Conservation (phyloP, 35 echinoderm and acorn worm genomes). For the Heliocidaris tuberculata region DNA sequence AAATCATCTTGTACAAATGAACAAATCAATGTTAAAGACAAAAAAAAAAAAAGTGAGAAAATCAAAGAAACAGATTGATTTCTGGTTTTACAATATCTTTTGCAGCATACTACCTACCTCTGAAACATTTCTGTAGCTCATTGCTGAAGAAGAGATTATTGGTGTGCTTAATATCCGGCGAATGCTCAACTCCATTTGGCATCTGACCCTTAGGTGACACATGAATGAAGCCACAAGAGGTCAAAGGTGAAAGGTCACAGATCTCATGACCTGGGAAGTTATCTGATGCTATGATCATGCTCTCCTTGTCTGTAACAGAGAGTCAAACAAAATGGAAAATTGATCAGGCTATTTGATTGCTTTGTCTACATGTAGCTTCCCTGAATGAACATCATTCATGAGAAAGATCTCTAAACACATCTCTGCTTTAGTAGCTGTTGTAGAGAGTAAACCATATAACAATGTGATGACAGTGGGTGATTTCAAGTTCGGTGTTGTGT, state of each 20-base stretch:
- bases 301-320: conserved; percentile 27
- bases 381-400: background rate
- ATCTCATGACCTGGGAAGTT: background rate
- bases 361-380: background rate
- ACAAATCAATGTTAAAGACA: no score
- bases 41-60: no score
- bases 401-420: background rate
- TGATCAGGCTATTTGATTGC: background rate
- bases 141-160: conserved; percentile 29
- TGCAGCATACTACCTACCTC: background rate
- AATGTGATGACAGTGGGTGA: background rate
- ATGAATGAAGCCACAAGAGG: background rate
- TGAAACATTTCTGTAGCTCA: conserved; percentile 15
- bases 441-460: background rate
- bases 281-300: conserved; percentile 29
- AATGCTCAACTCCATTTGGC: conserved; percentile 18
- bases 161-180: background rate
- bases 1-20: no score
- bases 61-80: background rate
- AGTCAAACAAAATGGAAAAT: background rate
- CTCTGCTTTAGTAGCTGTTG: background rate
- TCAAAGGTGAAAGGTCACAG: background rate
- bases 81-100: background rate
- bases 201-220: conserved; percentile 14
- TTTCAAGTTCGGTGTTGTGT: no score